Evolutionary conservation across 2,888 invertebrate species (phyloP).

Genomic region (Ernsta delagoae): DNA sequence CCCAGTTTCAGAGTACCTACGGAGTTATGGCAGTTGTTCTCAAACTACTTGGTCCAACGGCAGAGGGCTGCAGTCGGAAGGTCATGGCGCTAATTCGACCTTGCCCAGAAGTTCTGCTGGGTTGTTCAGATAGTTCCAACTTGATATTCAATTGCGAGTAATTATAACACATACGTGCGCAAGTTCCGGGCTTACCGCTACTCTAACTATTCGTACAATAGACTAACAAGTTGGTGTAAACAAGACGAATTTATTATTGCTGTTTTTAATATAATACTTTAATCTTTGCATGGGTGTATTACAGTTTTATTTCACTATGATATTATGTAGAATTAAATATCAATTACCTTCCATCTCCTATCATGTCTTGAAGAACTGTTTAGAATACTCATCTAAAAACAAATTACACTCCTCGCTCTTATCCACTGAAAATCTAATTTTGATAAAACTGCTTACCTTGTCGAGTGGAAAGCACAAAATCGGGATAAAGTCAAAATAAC

Average conservation of each 20-base stretch:
- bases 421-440: slow-evolving; percentile 14
- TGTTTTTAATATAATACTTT: background rate
- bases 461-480: slow-evolving; percentile 31
- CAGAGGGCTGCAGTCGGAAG: slow-evolving; percentile 78
- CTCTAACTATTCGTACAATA: slow-evolving; percentile 10
- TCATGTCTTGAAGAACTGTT: background rate
- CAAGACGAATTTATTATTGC: background rate
- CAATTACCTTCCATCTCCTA: too few relatives aligned
- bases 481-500: slow-evolving; percentile 40
- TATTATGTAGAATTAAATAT: too few relatives aligned
- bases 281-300: background rate
- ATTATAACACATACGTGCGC: slow-evolving; percentile 55
- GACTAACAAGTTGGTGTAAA: slow-evolving; percentile 1
- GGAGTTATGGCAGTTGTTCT: slow-evolving; percentile 85
- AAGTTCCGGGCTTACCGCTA: slow-evolving; percentile 11
- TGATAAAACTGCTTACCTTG: slow-evolving; percentile 19
- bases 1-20: slow-evolving; percentile 82
- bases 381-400: background rate
- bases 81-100: slow-evolving; percentile 83
- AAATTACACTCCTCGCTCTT: background rate
- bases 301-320: background rate
- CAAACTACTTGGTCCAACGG: slow-evolving; percentile 79
- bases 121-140: slow-evolving; percentile 47
- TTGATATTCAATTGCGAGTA: slow-evolving; percentile 55
- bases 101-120: slow-evolving; percentile 73